A percentile compares a stretch with the other conserved stretches of the same genome.
Evolutionary conservation across 1,140 invertebrate genomes (phyloP).

Genomic region (Medauroidea extradentata): DNA sequence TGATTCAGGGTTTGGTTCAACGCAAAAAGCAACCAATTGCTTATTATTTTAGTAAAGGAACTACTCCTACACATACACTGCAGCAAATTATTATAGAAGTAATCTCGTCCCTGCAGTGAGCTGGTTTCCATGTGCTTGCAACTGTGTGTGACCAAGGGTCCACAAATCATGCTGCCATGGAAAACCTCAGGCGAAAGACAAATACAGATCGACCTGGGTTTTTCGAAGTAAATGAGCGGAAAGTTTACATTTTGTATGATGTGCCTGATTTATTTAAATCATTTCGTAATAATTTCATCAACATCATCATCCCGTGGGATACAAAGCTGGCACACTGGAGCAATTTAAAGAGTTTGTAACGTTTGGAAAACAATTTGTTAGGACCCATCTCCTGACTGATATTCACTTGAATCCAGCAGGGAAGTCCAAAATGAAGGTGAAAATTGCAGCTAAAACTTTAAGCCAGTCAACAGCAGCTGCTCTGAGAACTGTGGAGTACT

Average conservation of each 20-base stretch:
- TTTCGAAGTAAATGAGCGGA: background rate
- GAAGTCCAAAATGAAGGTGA: background rate
- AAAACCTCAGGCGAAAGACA: background rate
- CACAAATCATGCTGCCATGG: background rate
- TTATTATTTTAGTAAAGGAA: background rate
- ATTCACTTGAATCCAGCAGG: background rate
- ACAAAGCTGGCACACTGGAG: background rate
- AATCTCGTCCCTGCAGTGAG: background rate
- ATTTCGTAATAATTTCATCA: background rate
- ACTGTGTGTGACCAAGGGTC: background rate
- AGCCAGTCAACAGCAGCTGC: background rate
- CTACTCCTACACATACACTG: background rate
- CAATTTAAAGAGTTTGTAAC: background rate
- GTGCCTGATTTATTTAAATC: background rate
- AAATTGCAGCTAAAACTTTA: background rate
- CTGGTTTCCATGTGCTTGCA: too few species aligned
- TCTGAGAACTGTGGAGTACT: background rate
- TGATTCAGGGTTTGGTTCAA: background rate
- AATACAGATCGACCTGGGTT: background rate
- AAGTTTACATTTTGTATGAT: background rate
- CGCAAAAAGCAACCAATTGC: background rate
- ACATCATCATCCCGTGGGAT: background rate
- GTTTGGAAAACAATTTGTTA: background rate
- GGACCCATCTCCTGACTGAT: background rate
- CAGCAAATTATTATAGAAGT: background rate